Percentiles rank a stretch among this genome's conserved stretches.
Conservation (phyloP, 2,888 invertebrate genomes). For the Drosophila ochracea region DNA sequence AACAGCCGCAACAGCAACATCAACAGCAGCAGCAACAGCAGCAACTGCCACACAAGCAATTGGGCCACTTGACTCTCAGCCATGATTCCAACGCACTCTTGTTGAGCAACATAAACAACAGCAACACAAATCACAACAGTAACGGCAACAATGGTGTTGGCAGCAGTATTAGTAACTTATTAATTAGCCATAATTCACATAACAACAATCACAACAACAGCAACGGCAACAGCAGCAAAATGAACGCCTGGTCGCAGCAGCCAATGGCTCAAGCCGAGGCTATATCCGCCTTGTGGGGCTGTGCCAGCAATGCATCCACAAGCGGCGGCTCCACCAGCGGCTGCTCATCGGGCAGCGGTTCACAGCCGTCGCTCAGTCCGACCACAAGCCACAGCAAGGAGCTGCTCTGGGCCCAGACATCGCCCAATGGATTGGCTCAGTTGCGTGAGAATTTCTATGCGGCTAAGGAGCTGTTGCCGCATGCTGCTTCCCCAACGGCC, state of each 20-base stretch:
- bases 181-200: constrained; percentile 82
- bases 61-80: constrained; percentile 48
- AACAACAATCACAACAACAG: constrained; percentile 53
- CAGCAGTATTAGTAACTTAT: constrained; percentile 83
- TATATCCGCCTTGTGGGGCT: constrained; percentile 84
- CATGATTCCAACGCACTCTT: constrained; percentile 56
- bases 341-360: constrained; percentile 79
- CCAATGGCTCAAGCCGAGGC: constrained; percentile 65
- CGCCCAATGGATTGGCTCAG: constrained; percentile 71
- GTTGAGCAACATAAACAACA: constrained; percentile 52
- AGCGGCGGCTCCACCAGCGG: constrained; percentile 71
- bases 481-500: constrained; percentile 79
- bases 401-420: constrained; percentile 84
- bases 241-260: constrained; percentile 53
- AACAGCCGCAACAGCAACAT: constrained; percentile 58
- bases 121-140: constrained; percentile 33
- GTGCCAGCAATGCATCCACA: constrained; percentile 71
- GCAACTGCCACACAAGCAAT: constrained; percentile 38
- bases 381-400: constrained; percentile 84
- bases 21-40: constrained; percentile 52
- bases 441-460: constrained; percentile 62
- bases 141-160: constrained; percentile 63
- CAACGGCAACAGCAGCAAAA: constrained; percentile 24
- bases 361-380: constrained; percentile 84
- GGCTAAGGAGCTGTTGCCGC: constrained; percentile 51